phyloP scores from a whole-genome alignment of 2,113 vertebrate species.

The Chiloscyllium plagiosum region DNA sequence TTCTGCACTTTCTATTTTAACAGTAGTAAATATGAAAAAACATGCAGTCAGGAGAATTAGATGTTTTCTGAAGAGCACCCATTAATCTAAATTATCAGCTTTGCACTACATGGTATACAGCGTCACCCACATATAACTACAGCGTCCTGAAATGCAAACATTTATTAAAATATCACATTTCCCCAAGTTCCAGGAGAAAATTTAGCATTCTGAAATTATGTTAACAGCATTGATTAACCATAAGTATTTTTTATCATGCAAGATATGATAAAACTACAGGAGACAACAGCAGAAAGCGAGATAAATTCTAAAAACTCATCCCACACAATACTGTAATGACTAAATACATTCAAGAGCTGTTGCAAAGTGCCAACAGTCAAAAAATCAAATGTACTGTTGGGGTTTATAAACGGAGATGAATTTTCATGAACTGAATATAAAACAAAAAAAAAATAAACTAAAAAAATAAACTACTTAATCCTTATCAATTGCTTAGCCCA shows the following conservation, averaged over 20 bases:
- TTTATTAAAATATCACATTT: background rate
- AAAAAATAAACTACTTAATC: background rate
- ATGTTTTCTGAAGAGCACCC: no score
- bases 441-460: background rate
- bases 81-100: background rate
- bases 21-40: no score
- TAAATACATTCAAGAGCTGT: background rate
- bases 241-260: background rate
- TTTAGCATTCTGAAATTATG: background rate
- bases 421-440: background rate
- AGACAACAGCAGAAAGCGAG: background rate
- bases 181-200: background rate
- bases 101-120: background rate
- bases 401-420: background rate
- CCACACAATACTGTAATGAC: background rate
- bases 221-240: background rate
- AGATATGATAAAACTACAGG: background rate
- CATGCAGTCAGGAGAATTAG: no score
- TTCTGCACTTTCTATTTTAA: no score
- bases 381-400: background rate
- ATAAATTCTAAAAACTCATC: background rate
- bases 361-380: background rate
- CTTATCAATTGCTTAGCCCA: background rate
- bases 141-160: background rate
- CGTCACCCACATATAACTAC: background rate